Conservation (phyloP, 2,888 invertebrate genomes). For the Argyra leucocephala region DNA sequence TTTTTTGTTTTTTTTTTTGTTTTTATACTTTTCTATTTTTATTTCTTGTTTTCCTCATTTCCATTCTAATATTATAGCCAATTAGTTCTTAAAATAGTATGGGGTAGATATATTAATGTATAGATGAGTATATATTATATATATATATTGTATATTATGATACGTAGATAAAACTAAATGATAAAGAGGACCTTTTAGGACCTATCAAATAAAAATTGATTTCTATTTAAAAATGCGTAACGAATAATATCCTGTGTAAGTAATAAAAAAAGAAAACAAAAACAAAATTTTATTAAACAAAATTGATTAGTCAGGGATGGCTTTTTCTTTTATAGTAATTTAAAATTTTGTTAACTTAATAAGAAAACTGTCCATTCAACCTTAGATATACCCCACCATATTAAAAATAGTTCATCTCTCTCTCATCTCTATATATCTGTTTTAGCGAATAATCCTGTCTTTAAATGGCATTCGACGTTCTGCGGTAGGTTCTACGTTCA, state of each 20-base stretch:
- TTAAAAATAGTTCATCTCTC: no score
- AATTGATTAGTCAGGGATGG: no score
- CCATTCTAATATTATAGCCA: not conserved
- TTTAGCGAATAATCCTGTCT: no score
- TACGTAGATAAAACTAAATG: not conserved
- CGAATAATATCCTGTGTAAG: not conserved
- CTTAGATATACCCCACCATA: no score
- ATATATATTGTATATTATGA: not conserved
- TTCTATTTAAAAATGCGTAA: constrained; percentile 6
- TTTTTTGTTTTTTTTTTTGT: not conserved
- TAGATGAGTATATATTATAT: not conserved
- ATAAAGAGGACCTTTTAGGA: not conserved
- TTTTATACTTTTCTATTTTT: not conserved
- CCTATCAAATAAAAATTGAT: constrained; percentile 1
- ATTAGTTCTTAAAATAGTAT: not conserved
- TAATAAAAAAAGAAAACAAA: not conserved
- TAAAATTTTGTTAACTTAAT: no score
- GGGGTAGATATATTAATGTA: no score
- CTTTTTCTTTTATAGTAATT: no score
- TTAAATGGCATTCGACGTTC: no score
- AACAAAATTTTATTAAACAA: no score
- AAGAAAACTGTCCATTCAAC: no score
- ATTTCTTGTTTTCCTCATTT: not conserved
- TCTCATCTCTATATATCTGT: no score
- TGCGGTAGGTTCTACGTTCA: no score